Evolutionary conservation across 1,140 invertebrate species (phyloP).

Genomic region (Pogonognathellus flavescens): DNA sequence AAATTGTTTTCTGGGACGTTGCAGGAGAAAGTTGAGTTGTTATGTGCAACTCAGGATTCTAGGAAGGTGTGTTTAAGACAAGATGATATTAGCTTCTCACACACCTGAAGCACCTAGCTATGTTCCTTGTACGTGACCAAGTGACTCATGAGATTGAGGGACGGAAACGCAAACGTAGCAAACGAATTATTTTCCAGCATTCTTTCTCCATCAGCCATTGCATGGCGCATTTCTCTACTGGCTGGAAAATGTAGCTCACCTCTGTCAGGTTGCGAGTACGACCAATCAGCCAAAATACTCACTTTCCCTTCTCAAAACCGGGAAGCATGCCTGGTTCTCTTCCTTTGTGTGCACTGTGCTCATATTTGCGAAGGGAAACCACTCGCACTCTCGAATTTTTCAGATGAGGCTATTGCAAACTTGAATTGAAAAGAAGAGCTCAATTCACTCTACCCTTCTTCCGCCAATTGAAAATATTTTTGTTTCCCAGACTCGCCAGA

Average conservation of each 20-base stretch:
- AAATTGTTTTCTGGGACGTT: constrained; percentile 47
- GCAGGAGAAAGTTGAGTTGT: constrained; percentile 42
- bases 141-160: constrained; percentile 35
- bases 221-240: background rate
- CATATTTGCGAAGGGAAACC: background rate
- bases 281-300: constrained; percentile 41
- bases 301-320: background rate
- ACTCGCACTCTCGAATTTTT: too few species aligned
- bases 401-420: too few species aligned
- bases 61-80: constrained; percentile 38
- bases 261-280: constrained; percentile 34
- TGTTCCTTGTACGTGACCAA: constrained; percentile 32
- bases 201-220: background rate
- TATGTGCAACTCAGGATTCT: constrained; percentile 43
- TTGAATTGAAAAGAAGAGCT: background rate
- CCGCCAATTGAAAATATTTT: constrained; percentile 1
- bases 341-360: background rate
- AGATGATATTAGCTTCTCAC: constrained; percentile 39
- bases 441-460: background rate
- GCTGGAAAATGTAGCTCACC: background rate
- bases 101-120: constrained; percentile 45
- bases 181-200: constrained; percentile 29
- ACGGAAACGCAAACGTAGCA: background rate
- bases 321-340: background rate
- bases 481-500: background rate